These are phyloP conservation scores for Cassiopea andromeda DNA, from an alignment of 30 jellyfish, hydroid and myxozoan species.

Conservation along the genomic window DNA sequence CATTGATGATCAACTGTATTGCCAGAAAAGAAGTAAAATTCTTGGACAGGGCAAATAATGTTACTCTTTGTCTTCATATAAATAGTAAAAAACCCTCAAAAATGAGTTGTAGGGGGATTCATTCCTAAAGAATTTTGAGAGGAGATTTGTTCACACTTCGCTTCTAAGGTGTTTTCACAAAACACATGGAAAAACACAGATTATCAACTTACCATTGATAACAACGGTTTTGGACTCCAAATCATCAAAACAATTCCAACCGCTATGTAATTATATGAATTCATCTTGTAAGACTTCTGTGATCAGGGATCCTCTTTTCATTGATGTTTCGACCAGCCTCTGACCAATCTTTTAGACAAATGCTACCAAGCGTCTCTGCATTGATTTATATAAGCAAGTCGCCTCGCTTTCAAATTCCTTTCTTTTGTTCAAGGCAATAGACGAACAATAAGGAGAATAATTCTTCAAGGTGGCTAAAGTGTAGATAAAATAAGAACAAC, in stretches of 20 bases:
- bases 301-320: neutral
- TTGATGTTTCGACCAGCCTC: neutral
- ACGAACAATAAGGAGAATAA: neutral
- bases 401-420: constrained; percentile 39
- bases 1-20: too few species aligned
- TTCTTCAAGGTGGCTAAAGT: constrained; percentile 28
- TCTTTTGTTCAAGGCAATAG: constrained; percentile 23
- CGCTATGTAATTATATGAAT: neutral
- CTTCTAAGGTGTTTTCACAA: neutral
- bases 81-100: too few species aligned
- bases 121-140: too few species aligned
- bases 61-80: too few species aligned
- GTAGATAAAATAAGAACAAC: constrained; percentile 1
- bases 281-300: constrained; percentile 7
- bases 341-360: neutral
- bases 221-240: neutral
- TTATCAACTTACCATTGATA: constrained; percentile 15
- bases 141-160: neutral
- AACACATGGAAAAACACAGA: neutral
- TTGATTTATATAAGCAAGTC: neutral
- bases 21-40: too few species aligned
- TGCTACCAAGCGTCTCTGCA: neutral
- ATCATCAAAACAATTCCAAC: constrained; percentile 2
- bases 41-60: too few species aligned
- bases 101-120: too few species aligned